Base-by-base conservation (phyloP, 2,888 invertebrate species). In the Corythucha ciliata region DNA sequence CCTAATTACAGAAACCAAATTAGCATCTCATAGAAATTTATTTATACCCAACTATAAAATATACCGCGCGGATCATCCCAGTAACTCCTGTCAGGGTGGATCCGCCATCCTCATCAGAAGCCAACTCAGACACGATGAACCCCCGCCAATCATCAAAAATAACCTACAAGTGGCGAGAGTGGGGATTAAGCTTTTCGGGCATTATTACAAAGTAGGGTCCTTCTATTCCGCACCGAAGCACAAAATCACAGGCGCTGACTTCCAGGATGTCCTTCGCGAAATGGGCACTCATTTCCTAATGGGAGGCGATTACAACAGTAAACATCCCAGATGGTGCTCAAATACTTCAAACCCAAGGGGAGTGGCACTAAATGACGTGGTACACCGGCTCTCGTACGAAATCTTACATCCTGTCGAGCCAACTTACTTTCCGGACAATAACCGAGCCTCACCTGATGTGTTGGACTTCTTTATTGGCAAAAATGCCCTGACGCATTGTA, bases 181-280 rank as follows among this genome's bases (percentile, higher is more conserved):
- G 14, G 6, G 18, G 27, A 44, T 44, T 16, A 25, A 16, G 6
- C 14, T 44, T 14, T 21, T 20, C 5, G 14, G 6, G 4, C 27
- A 27, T 10, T 18, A 14, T 6, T 44, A 44, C 16, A 16, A 16
- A 29, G 16, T 44, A 27, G 44, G 44, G 16, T 25, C 44, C 4
- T 44, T 44, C 16, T 44, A 25, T 29, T 44, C 44, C 6, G 44
- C 44, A 10, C 25, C 44, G n/a, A n/a, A n/a, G n/a, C n/a, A 44
- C 21, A 26, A 29, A 8, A 25, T 44, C 4, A 27, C 16, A 16
- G 14, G 4, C 29, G 44, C 44, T 16, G 29, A 44, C 12, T 44
- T 44, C 14, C 16, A 6, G 2, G 29, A 21, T 14, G 27, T 44
- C 12, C 18, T 44, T 7, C 44, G 18, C 14, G 44, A 27, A 12